Evolutionary conservation across 2,797 vertebrate species (phyloP).

Genomic region (Gallinago nigripennis): DNA sequence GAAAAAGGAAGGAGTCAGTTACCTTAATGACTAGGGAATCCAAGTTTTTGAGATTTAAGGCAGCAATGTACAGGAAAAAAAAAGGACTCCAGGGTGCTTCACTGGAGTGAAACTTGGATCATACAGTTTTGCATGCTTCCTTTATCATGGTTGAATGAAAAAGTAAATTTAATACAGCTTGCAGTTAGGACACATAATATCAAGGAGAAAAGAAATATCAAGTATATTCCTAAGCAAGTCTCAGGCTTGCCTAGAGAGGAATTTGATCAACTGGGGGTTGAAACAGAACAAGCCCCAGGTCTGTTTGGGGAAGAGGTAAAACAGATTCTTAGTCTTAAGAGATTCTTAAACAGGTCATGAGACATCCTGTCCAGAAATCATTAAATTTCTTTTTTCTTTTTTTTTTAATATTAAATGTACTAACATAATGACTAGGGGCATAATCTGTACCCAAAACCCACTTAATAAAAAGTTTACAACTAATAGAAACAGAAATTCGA

Average conservation of each 20-base stretch:
- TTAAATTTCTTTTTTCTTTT: not conserved
- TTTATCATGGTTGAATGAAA: conserved; percentile 4
- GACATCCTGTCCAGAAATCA: not conserved
- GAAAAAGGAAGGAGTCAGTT: not conserved
- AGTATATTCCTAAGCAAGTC: not conserved
- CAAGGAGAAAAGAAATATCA: not conserved
- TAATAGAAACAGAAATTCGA: not conserved
- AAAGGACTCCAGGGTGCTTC: not conserved
- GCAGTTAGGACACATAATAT: not conserved
- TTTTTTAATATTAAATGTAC: not conserved
- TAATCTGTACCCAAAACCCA: not conserved
- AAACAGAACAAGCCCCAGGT: not conserved
- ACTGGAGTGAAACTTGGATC: not conserved
- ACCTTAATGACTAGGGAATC: not conserved
- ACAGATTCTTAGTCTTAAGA: not conserved
- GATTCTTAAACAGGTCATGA: not conserved
- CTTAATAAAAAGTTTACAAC: not conserved
- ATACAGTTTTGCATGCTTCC: not conserved
- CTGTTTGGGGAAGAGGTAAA: not conserved
- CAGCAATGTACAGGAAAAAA: not conserved
- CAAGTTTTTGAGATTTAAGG: not conserved
- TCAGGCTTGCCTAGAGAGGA: not conserved
- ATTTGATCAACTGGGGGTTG: not conserved
- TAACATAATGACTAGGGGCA: not conserved
- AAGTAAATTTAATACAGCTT: not conserved